These are phyloP conservation scores for Micrastur ruficollis DNA, from an alignment of 2,797 vertebrate species.

Conservation along the genomic window DNA sequence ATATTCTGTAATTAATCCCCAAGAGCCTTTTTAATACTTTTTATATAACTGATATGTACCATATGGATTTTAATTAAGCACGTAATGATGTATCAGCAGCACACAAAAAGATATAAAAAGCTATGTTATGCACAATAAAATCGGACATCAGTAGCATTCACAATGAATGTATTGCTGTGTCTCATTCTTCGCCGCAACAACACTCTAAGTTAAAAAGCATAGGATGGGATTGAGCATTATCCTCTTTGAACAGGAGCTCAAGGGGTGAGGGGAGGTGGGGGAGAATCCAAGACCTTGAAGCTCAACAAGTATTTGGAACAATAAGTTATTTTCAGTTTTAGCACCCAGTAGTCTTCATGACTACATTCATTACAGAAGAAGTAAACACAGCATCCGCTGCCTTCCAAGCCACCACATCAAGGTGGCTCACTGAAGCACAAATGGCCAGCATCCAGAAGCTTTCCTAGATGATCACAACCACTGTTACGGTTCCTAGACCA, in stretches of 20 bases:
- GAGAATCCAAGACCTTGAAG: neutral
- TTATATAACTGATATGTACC: too few species aligned
- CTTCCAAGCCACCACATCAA: neutral
- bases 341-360: neutral
- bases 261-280: fast-evolving
- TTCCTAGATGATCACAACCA: neutral
- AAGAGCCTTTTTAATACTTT: too few species aligned
- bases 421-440: neutral
- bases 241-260: neutral
- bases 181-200: too few species aligned
- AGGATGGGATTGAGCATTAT: neutral
- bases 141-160: too few species aligned
- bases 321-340: neutral
- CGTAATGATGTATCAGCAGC: too few species aligned
- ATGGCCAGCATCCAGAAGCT: neutral
- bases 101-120: too few species aligned
- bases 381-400: neutral
- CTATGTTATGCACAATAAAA: too few species aligned
- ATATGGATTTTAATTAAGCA: too few species aligned
- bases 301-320: neutral
- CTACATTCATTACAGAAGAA: neutral
- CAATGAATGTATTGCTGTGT: too few species aligned
- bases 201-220: neutral
- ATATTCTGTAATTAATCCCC: too few species aligned
- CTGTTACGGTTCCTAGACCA: too few species aligned